A percentile compares a stretch with the other conserved stretches of the same genome.
Evolutionary conservation across 2,797 vertebrate genomes (phyloP).

Genomic region (Neosilurus hyrtlii): DNA sequence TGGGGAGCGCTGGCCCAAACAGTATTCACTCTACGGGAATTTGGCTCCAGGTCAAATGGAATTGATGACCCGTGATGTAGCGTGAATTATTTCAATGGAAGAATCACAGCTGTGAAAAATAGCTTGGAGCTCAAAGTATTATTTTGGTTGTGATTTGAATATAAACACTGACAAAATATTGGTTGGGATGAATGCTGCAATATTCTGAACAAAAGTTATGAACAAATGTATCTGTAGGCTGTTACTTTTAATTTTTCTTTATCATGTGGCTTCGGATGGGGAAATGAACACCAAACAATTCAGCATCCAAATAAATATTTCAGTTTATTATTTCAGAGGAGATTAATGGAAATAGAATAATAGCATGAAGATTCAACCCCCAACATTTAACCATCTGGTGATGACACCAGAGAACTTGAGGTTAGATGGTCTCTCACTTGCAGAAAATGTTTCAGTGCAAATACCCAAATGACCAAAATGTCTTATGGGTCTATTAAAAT

Average conservation of each 20-base stretch:
- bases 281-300: background rate
- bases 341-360: conserved; percentile 18
- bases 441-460: background rate
- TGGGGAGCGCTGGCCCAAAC: background rate
- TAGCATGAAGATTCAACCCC: background rate
- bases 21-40: background rate
- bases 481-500: background rate
- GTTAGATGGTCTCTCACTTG: background rate
- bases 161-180: conserved; percentile 11
- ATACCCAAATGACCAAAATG: too few relatives aligned
- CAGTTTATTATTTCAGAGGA: conserved; percentile 31
- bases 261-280: conserved; percentile 41
- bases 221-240: conserved; percentile 46
- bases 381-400: background rate
- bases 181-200: conserved; percentile 5
- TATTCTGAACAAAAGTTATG: conserved; percentile 37
- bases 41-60: conserved; percentile 18
- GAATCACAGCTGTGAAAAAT: conserved; percentile 21
- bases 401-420: background rate
- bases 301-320: conserved; percentile 16
- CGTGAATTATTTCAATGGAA: conserved; percentile 36
- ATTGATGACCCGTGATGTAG: conserved; percentile 18
- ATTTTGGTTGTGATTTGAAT: conserved; percentile 32
- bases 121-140: conserved; percentile 30
- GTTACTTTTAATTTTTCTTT: conserved; percentile 50